Base-by-base conservation (phyloP, 2,797 vertebrate genomes). In the Cyprinodon diabolis region DNA sequence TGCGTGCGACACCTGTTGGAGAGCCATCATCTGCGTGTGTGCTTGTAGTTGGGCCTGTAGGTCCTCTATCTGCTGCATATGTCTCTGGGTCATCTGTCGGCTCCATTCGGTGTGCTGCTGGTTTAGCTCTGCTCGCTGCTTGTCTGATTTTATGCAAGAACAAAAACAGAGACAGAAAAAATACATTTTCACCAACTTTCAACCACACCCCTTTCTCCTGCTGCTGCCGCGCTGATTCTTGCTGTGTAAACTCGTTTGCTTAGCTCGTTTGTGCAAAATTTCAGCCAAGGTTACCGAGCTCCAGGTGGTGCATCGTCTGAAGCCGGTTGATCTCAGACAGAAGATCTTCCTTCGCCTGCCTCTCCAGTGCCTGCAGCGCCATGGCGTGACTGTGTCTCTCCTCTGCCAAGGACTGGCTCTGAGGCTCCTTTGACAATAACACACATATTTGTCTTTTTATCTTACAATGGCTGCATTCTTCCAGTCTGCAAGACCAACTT, bases 61-160 rank as follows among this genome's bases (percentile, higher is more conserved):
- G 45, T 94, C 94, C 69, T 96, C 96, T 72, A 96, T 91, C 90
- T 97, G 96, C 92, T 97, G 95, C 95, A 95, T 96, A 81, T 97
- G 96, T 87, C 95, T 94, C 91, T 95, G 95, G 80, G 95, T 95
- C 88, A 95, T 92, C 89, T 96, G 95, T 69, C 93, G 87, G 9
- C 90, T 94, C 93, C 96, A 97, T 49, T 92, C 93, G 0, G 93
- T 93, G 76, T 94, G 96, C 82, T 98, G 96, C 85, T 97, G 96
- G 2, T 92, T 95, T 82, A 98, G 87, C 90, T 99, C 97, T 68
- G 95, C 93, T 62, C 94, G 94, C 79, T 97, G 94, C 86, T 96
- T 96, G 80, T 97, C 97, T 95, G 87, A 70, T 77, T 75, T 77
- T 74, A 84, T 80, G 83, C 68, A 72, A 76, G 69, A 45, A 76